These are phyloP conservation scores for Eudasyphora cyanicolor DNA, from an alignment of 2,888 invertebrate species.

Conservation along the genomic window DNA sequence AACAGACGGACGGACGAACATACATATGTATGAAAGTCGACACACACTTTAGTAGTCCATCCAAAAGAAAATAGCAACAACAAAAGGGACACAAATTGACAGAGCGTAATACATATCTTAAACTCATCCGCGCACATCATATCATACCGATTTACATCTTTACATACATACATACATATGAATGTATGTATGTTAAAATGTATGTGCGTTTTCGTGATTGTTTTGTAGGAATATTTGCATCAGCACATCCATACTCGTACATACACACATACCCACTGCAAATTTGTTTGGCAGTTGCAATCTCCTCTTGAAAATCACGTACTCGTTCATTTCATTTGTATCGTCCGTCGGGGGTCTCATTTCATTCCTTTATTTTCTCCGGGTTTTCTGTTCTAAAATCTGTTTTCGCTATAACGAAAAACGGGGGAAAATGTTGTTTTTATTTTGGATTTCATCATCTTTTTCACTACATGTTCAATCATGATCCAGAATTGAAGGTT, in stretches of 20 bases:
- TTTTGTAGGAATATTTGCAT: slow-evolving; percentile 1
- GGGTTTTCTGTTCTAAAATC: slow-evolving; percentile 3
- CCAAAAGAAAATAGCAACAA: slow-evolving; percentile 9
- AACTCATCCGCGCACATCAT: background rate
- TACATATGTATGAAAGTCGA: slow-evolving; percentile 1
- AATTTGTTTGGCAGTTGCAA: slow-evolving; percentile 7
- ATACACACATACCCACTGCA: slow-evolving; percentile 24
- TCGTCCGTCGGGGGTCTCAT: background rate
- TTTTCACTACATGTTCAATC: background rate
- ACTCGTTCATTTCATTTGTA: slow-evolving; percentile 3
- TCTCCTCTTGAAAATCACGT: slow-evolving; percentile 53
- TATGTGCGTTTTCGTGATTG: background rate
- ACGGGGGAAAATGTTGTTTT: no score
- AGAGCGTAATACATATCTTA: background rate
- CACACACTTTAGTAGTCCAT: background rate
- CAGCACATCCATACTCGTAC: slow-evolving; percentile 8
- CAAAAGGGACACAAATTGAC: slow-evolving; percentile 18
- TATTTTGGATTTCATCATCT: background rate
- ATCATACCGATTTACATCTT: slow-evolving; percentile 4
- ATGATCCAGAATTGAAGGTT: background rate
- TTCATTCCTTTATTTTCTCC: slow-evolving; percentile 15
- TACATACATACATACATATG: slow-evolving; percentile 35
- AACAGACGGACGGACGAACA: slow-evolving; percentile 7
- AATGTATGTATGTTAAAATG: slow-evolving; percentile 23
- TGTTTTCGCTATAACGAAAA: background rate